Evolutionary conservation across 2,888 invertebrate genomes (phyloP), one percentile per base, ranked within the genome.

Genomic region (Panzeria rudis): DNA sequence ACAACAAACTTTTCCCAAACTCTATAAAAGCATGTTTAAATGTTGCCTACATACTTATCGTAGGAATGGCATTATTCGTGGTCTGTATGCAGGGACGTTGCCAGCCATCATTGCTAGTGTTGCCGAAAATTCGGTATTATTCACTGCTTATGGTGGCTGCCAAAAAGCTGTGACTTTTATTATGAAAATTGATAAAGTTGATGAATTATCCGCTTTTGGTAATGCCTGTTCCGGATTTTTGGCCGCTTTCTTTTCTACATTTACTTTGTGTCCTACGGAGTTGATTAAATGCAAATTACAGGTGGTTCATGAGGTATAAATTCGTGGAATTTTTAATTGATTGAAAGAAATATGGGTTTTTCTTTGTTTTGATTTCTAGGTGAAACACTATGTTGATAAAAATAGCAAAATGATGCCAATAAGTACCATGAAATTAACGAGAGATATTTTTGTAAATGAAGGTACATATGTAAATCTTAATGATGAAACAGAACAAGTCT

Each of bases 261-360:
- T 99, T 87, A 97, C 98, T 0, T 94, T 99, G 20, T 99, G 99
- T 89, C 99, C 99, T 0, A 99, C 99, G 0, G 99, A 99, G 93
- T 94, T 99, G 84, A 95, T 99, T 87, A 99, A 99, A 93, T 99
- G 99, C 92, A 96, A 97, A 89, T 93, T 99, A 69, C 99, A 99
- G 93, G 98, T 99, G 0, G 95, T 98, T 94, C 94, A 96, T 87
- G 99, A 99, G 93, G 94, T 59, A 11, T 8, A 7, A 47, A 11
- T 11, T 25, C 47, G 15, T 25, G 5, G 7, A 29, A 50, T 7
- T 9, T 2, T 66, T 3, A 23, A 0, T 15, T 38, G 5, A 66
- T 11, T 35, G 11, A 77, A 66, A 25, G 15, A 44, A 44, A 23
- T 41, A n/a, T n/a, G n/a, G n/a, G 23, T 13, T 2, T 13, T 23